Conservation (phyloP, 2,797 vertebrate genomes). For the Carduelis carduelis region DNA sequence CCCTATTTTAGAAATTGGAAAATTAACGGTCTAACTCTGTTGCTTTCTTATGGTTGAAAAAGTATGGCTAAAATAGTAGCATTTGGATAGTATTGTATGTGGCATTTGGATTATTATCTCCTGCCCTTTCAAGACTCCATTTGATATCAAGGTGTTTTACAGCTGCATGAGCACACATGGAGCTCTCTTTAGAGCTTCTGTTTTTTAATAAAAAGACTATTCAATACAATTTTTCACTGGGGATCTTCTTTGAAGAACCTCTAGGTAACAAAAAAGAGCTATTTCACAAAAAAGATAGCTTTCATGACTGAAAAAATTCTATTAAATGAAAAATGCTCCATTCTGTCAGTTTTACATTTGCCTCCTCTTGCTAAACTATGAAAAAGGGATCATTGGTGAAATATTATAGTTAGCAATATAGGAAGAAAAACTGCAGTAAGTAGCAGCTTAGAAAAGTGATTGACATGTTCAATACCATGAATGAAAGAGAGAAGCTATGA, state of each 20-base stretch:
- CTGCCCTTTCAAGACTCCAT: constrained; percentile 16
- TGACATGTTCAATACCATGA: background rate
- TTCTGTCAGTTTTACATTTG: background rate
- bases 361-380: background rate
- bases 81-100: background rate
- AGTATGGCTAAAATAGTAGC: background rate
- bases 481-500: background rate
- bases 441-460: background rate
- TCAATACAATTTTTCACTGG: constrained; percentile 7
- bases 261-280: background rate
- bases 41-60: background rate
- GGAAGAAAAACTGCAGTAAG: background rate
- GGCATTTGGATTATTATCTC: constrained; percentile 36
- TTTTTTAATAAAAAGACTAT: constrained; percentile 38
- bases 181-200: constrained; percentile 5
- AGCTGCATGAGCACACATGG: background rate
- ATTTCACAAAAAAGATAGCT: constrained; percentile 3
- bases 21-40: background rate
- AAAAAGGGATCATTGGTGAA: background rate
- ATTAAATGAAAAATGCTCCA: background rate
- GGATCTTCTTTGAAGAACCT: background rate
- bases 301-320: background rate
- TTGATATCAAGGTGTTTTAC: constrained; percentile 22
- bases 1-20: background rate
- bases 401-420: background rate